Evolutionary conservation across 2,797 vertebrate genomes (phyloP).

Genomic region (Propithecus perrieri): DNA sequence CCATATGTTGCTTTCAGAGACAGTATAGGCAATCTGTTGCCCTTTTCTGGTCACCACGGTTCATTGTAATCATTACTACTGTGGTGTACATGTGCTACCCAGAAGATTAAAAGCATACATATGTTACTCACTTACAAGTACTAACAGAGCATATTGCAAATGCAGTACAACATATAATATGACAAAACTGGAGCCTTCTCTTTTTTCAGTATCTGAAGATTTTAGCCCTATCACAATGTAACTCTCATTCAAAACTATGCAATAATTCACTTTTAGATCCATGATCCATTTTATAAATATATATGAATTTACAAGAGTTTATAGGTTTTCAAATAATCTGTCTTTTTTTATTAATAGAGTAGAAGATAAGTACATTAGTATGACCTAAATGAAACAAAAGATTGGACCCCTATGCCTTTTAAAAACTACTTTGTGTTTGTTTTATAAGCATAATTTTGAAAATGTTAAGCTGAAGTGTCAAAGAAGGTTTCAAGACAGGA

Average conservation of each 20-base stretch:
- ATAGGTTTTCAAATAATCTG: background rate
- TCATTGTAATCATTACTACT: background rate
- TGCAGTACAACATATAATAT: background rate
- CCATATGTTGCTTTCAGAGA: background rate
- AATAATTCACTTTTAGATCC: background rate
- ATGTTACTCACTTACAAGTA: background rate
- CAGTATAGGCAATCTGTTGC: background rate
- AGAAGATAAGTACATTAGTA: background rate
- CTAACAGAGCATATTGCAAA: background rate
- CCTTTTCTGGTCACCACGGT: background rate
- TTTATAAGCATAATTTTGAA: background rate
- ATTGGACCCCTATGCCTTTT: background rate
- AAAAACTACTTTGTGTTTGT: background rate
- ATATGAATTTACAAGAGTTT: background rate
- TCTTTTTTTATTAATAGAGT: background rate
- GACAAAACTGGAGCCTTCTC: background rate
- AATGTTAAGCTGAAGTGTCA: background rate
- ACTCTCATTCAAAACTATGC: background rate
- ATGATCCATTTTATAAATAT: background rate
- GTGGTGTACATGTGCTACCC: background rate
- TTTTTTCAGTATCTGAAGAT: background rate
- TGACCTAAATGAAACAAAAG: background rate
- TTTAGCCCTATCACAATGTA: background rate
- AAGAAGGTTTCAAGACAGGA: background rate
- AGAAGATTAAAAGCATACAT: background rate